These are phyloP conservation scores for Mormyrops attenuatus DNA, from an alignment of 2,797 vertebrate genomes.

Conservation along the genomic window DNA sequence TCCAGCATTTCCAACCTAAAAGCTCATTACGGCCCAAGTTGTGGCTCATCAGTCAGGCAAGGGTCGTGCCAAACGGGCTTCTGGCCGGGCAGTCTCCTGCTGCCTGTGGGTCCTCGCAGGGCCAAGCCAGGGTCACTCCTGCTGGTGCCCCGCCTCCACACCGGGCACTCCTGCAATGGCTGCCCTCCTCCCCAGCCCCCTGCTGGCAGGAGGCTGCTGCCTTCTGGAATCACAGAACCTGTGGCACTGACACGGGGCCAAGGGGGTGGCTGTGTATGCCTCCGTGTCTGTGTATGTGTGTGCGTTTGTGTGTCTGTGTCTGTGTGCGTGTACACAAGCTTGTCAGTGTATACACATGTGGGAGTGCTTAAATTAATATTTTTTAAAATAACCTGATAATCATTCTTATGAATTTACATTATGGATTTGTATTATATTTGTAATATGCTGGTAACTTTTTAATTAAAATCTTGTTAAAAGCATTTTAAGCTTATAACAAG, in stretches of 20 bases:
- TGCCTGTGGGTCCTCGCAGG: constrained; percentile 71
- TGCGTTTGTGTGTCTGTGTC: neutral
- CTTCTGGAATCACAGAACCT: constrained; percentile 16
- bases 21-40: constrained; percentile 96
- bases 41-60: constrained; percentile 81
- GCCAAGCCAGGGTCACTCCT: constrained; percentile 65
- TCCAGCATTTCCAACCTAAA: constrained; percentile 98
- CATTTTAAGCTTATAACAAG: neutral
- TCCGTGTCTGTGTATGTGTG: neutral
- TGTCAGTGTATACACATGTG: neutral
- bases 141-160: constrained; percentile 71
- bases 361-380: neutral
- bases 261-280: neutral
- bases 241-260: neutral
- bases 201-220: neutral
- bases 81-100: constrained; percentile 78
- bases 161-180: constrained; percentile 61
- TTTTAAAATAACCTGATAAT: neutral
- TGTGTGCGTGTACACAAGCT: neutral
- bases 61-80: constrained; percentile 77
- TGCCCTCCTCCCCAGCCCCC: constrained; percentile 59
- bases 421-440: neutral
- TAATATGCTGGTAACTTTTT: neutral
- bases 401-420: neutral
- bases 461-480: neutral